These are phyloP conservation scores for Drosophila erecta DNA, from an alignment of 1,140 invertebrate species.

Conservation along the genomic window DNA sequence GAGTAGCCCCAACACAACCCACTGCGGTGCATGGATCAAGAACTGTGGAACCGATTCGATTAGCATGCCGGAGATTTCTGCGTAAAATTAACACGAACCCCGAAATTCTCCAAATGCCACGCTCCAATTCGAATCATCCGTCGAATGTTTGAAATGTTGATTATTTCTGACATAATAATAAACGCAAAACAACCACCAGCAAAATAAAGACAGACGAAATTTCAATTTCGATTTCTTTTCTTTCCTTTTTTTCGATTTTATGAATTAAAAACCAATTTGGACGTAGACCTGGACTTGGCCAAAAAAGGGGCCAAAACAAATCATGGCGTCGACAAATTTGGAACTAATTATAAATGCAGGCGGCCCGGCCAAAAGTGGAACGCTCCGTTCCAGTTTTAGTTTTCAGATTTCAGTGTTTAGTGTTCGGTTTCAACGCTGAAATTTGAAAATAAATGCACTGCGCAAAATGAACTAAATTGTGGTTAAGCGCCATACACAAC, in stretches of 20 bases:
- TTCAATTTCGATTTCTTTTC: too few relatives aligned
- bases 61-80: slow-evolving; percentile 31
- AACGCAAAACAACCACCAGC: background rate
- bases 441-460: slow-evolving; percentile 1
- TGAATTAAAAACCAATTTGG: slow-evolving; percentile 74
- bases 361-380: slow-evolving; percentile 54
- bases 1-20: background rate
- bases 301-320: slow-evolving; percentile 47
- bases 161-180: slow-evolving; percentile 33
- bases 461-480: background rate
- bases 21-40: background rate
- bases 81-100: slow-evolving; percentile 44
- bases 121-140: slow-evolving; percentile 24
- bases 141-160: slow-evolving; percentile 28
- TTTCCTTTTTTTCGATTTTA: slow-evolving; percentile 23
- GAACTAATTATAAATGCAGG: slow-evolving; percentile 80
- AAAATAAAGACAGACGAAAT: too few relatives aligned
- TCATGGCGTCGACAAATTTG: slow-evolving; percentile 73
- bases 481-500: too few relatives aligned
- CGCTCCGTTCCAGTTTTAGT: slow-evolving; percentile 48
- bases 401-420: slow-evolving; percentile 18
- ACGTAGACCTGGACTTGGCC: slow-evolving; percentile 66
- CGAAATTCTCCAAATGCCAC: slow-evolving; percentile 23
- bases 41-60: slow-evolving; percentile 32
- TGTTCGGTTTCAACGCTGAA: slow-evolving; percentile 6